phyloP scores from a whole-genome alignment of 2,797 vertebrate genomes.

The Lithobates sylvaticus region DNA sequence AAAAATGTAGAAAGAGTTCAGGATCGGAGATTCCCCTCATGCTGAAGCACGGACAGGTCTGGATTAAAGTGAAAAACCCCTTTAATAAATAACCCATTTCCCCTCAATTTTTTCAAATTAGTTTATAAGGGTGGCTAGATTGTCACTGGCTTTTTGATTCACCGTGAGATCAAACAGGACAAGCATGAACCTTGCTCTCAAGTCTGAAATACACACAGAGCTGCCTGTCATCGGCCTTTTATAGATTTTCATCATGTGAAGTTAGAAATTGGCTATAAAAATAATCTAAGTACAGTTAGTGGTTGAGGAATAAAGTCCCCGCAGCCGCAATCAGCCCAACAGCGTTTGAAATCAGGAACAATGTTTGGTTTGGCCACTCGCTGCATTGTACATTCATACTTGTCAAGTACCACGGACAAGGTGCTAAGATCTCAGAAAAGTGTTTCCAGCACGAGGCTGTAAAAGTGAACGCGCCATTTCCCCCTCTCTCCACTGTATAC shows the following conservation, averaged over 20 bases:
- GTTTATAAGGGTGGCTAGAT: too few relatives aligned
- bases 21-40: too few relatives aligned
- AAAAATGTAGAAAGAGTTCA: too few relatives aligned
- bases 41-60: too few relatives aligned
- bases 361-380: slow-evolving; percentile 36
- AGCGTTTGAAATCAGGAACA: not conserved
- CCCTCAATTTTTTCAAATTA: too few relatives aligned
- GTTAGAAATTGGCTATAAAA: slow-evolving; percentile 10
- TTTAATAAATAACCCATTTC: too few relatives aligned
- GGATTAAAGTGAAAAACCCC: too few relatives aligned
- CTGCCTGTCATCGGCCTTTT: slow-evolving; percentile 19
- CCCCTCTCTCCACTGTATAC: slow-evolving; percentile 6
- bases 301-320: slow-evolving; percentile 16
- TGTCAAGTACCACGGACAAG: slow-evolving; percentile 29
- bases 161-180: too few relatives aligned
- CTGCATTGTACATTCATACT: slow-evolving; percentile 37
- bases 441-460: slow-evolving; percentile 44
- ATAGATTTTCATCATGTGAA: slow-evolving; percentile 34
- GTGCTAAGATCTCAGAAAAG: slow-evolving; percentile 48
- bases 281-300: slow-evolving; percentile 30
- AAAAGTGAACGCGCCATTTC: slow-evolving; percentile 17
- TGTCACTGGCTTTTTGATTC: too few relatives aligned
- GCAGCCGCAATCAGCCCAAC: slow-evolving; percentile 29
- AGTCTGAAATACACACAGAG: not conserved
- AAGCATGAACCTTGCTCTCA: not conserved